Evolutionary conservation across 2,113 vertebrate genomes (phyloP).

Genomic region (Petroica traversi): DNA sequence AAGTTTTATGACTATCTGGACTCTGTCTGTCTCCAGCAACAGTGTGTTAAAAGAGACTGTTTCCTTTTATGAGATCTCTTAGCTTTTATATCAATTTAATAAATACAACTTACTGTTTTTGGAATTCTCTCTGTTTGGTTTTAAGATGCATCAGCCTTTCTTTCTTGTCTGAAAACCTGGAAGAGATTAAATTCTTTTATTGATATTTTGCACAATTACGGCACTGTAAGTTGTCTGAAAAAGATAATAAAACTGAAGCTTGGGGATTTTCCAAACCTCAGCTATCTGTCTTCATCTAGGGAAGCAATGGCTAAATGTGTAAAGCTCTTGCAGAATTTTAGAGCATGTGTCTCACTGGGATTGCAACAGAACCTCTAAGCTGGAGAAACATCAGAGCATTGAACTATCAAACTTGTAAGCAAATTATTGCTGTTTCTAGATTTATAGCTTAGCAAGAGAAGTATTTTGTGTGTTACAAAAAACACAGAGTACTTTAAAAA

Average conservation of each 20-base stretch:
- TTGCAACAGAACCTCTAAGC: neutral
- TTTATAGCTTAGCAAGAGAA: neutral
- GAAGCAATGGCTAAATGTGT: neutral
- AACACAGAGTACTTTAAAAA: neutral
- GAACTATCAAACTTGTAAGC: neutral
- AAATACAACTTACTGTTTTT: slow-evolving; percentile 84
- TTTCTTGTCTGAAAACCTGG: slow-evolving; percentile 89
- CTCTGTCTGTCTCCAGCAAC: neutral
- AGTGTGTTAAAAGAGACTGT: neutral
- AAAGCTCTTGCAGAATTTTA: neutral
- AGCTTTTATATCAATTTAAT: neutral
- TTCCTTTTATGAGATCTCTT: neutral
- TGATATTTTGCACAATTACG: neutral
- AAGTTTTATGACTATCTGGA: slow-evolving; percentile 27
- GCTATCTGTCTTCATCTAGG: neutral
- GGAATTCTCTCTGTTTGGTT: slow-evolving; percentile 87
- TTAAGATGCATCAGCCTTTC: slow-evolving; percentile 86
- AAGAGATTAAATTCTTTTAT: slow-evolving; percentile 22
- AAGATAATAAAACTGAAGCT: neutral
- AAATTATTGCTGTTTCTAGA: neutral
- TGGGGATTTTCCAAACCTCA: neutral
- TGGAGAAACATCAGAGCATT: neutral
- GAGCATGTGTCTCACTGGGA: neutral
- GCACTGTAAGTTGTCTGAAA: neutral
- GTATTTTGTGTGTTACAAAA: neutral